Evolutionary conservation across 1,140 invertebrate species (phyloP), one percentile per base, ranked within the genome.

Genomic region (Euwallacea fornicatus): DNA sequence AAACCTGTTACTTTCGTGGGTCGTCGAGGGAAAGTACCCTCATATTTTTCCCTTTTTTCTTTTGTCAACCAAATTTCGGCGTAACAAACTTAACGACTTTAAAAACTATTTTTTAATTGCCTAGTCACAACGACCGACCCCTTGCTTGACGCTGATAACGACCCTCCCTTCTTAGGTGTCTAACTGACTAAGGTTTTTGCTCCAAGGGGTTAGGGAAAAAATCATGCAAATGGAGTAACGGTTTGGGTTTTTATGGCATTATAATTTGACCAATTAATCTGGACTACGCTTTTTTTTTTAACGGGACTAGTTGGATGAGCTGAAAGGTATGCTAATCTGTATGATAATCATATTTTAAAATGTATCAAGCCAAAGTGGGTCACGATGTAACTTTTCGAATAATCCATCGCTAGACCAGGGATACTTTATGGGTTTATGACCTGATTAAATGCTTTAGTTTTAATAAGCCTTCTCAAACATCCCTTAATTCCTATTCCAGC

Each of bases 211-310:
- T 42, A 42, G 21, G 13, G 13, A 60, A 60, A 42, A 56, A 43
- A 16, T 42, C 8, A 63, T 63, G 61, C 46, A n/a, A 63, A 63
- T 63, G 33, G 61, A 42, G 61, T 63, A 63, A 63, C 61, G 61
- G 61, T 63, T 15, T 9, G 7, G 43, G 42, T 43, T 60, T 60
- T 60, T 60, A 60, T 42, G 58, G 43, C 43, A 7, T 63, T 63
- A 47, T 63, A 63, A 63, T 63, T 63, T 63, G 61, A 8, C 44
- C 43, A 63, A 63, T 63, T 63, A 46, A 63, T 63, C 46, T 42
- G 16, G 61, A 63, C 47, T 63, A 63, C n/a, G 42, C 10, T 41
- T 60, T 60, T 60, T 33, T 8, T 60, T 11, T 50, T 50, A 6
- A 50, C 46, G 46, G 21, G 21, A 33, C 21, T 2, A 33, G 21